phyloP scores from a whole-genome alignment of 35 echinoderm and acorn worm species.

The Holothuria glaberrima region DNA sequence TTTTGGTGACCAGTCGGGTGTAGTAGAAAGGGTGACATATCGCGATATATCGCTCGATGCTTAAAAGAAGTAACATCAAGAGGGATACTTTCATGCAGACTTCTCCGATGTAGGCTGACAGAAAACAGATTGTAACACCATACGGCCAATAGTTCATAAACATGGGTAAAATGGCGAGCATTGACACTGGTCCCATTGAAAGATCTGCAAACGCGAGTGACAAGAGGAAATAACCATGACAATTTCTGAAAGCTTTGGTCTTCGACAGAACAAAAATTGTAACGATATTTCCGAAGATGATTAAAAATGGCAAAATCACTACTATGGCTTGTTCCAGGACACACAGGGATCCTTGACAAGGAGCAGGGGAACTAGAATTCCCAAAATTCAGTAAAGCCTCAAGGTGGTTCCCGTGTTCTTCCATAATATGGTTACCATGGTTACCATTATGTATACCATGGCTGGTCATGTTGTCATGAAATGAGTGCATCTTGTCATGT shows the following conservation, averaged over 20 bases:
- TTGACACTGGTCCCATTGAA: constrained; percentile 45
- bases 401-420: neutral
- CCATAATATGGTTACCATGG: neutral
- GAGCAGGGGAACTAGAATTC: neutral
- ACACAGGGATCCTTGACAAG: neutral
- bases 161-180: constrained; percentile 27
- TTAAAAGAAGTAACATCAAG: constrained; percentile 18
- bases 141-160: constrained; percentile 39
- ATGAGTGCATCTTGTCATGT: neutral
- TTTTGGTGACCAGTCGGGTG: constrained; percentile 1
- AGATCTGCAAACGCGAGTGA: constrained; percentile 46
- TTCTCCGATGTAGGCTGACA: constrained; percentile 42
- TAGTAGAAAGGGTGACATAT: constrained; percentile 55
- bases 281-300: constrained; percentile 38
- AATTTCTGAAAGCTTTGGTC: constrained; percentile 48
- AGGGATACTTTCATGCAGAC: constrained; percentile 51
- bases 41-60: constrained; percentile 44
- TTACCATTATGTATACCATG: neutral
- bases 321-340: constrained; percentile 34
- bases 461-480: neutral
- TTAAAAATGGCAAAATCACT: constrained; percentile 2
- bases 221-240: constrained; percentile 40
- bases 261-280: constrained; percentile 24
- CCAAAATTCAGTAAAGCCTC: neutral
- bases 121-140: neutral